Percentiles rank a stretch among this genome's conserved stretches.
Conservation (phyloP, 1,140 invertebrate species). For the Euura lappo region DNA sequence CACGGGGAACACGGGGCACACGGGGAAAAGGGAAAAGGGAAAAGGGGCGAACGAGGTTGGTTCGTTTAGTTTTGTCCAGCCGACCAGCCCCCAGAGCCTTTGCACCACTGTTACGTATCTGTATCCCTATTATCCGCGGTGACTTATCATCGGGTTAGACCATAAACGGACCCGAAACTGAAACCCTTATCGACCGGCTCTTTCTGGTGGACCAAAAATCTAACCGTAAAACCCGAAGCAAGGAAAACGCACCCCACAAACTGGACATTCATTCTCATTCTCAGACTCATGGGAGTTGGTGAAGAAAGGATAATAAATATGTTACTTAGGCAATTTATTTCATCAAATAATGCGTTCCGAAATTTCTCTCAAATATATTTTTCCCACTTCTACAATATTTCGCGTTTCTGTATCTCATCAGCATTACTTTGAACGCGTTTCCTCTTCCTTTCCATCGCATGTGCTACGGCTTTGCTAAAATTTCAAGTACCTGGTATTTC, state of each 20-base stretch:
- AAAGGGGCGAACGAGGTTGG: not conserved
- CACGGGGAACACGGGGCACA: no score
- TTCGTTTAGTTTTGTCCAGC: not conserved
- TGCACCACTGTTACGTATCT: not conserved
- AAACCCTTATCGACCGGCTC: slow-evolving; percentile 3
- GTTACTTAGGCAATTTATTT: not conserved
- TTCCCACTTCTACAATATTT: not conserved
- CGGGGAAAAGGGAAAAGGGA: not conserved
- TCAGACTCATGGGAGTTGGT: not conserved
- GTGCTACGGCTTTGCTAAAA: not conserved
- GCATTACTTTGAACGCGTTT: no score
- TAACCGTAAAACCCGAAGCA: not conserved
- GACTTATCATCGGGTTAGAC: slow-evolving; percentile 5
- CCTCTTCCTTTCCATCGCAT: not conserved
- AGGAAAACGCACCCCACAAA: not conserved
- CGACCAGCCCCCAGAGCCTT: not conserved
- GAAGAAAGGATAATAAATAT: not conserved
- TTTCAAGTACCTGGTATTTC: not conserved
- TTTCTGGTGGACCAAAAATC: not conserved
- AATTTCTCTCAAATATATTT: not conserved
- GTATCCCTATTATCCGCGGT: slow-evolving; percentile 4
- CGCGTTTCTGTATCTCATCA: no score
- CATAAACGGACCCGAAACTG: slow-evolving; percentile 1
- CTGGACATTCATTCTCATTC: not conserved
- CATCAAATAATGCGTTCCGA: not conserved